Conservation (phyloP, 23 tunicate genomes). For the Ciona savignyi region DNA sequence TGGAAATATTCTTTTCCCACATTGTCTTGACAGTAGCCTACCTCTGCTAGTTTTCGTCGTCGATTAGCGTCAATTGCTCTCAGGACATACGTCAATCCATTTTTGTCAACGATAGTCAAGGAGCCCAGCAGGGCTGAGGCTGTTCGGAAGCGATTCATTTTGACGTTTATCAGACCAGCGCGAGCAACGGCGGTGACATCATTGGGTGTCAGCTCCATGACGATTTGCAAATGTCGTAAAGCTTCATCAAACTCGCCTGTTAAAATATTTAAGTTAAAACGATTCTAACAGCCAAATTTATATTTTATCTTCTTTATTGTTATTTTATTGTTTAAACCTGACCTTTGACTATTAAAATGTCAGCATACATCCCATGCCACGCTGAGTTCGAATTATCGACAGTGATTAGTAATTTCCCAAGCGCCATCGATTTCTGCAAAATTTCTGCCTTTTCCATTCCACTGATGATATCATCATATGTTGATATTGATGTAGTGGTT, state of each 20-base stretch:
- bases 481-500: constrained; percentile 25
- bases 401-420: constrained; percentile 45
- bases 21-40: constrained; percentile 1
- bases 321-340: too few relatives aligned
- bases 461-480: constrained; percentile 48
- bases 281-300: background rate
- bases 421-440: constrained; percentile 24
- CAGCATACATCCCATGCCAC: constrained; percentile 83
- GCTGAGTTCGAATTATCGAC: constrained; percentile 38
- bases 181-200: constrained; percentile 83
- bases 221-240: constrained; percentile 60
- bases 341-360: constrained; percentile 82
- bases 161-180: constrained; percentile 78
- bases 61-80: constrained; percentile 50
- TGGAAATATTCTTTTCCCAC: background rate
- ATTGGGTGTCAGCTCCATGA: constrained; percentile 55
- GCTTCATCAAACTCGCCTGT: constrained; percentile 80
- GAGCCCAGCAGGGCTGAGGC: constrained; percentile 34
- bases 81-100: constrained; percentile 53
- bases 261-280: background rate
- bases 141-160: constrained; percentile 47
- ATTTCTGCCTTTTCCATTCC: constrained; percentile 62
- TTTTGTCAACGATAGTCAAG: constrained; percentile 24
- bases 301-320: background rate
- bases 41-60: constrained; percentile 55